Conservation (phyloP, 2,888 invertebrate genomes). For the Tinea pellionella region DNA sequence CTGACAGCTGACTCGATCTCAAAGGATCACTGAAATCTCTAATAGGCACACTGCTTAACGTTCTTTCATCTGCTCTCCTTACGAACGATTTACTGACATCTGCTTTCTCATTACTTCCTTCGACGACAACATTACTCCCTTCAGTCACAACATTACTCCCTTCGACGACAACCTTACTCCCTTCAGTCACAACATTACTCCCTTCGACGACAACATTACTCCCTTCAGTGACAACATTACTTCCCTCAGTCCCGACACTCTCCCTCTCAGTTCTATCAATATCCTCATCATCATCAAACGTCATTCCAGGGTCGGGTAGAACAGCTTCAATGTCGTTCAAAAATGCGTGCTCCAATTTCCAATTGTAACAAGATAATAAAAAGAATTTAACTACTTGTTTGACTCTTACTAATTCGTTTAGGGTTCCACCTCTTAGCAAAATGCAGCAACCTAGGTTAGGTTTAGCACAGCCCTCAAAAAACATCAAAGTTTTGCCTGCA, state of each 20-base stretch:
- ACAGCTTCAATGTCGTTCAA: constrained; percentile 83
- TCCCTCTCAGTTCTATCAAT: constrained; percentile 24
- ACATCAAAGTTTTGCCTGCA: constrained; percentile 88
- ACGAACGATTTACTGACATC: constrained; percentile 25
- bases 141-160: no score
- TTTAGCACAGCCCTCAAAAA: constrained; percentile 90
- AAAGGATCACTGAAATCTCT: constrained; percentile 89
- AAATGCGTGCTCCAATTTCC: constrained; percentile 92
- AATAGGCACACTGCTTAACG: constrained; percentile 65
- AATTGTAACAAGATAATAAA: constrained; percentile 89
- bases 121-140: background rate
- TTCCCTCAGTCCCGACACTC: constrained; percentile 14
- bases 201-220: background rate
- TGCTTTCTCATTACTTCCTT: background rate
- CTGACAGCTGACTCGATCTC: constrained; percentile 58
- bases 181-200: no score
- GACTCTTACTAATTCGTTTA: constrained; percentile 80
- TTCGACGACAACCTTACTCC: background rate
- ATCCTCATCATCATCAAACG: constrained; percentile 38
- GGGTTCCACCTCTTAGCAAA: constrained; percentile 80
- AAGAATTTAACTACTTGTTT: constrained; percentile 87
- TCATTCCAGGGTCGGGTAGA: constrained; percentile 52
- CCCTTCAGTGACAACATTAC: no score
- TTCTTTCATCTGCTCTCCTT: constrained; percentile 50
- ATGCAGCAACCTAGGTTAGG: constrained; percentile 89